Base-by-base conservation (phyloP, 1,140 invertebrate genomes). In the Magallana gigas region DNA sequence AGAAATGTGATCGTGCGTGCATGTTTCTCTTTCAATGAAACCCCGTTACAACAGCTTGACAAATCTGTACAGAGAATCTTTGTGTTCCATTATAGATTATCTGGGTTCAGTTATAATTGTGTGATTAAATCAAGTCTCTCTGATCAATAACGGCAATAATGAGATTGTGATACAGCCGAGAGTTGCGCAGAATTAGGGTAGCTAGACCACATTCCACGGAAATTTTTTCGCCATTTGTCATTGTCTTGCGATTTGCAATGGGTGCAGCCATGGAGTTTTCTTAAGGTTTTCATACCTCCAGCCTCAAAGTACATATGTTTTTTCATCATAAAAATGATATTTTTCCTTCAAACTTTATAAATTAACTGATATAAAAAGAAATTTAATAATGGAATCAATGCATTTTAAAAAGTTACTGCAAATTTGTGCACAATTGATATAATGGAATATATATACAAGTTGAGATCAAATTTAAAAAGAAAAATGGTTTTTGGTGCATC, bases 71-170 rank as follows among this genome's bases (percentile, higher is more conserved):
- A 57, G 81, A 82, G 56, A 82, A 82, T 57, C 16, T 57, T 1
- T 23, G 14, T 83, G 48, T 57, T 57, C 48, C 16, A n/a, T 4
- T 58, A 83, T 57, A 57, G 57, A 83, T 58, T 83, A n/a, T 57
- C 9, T 16, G 57, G 57, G 48, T 83, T 83, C 48, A 83, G 81
- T 83, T 83, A 57, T 83, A 83, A 83, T 83, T 83, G 81, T 83
- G 57, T 83, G 48, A 83, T 57, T n/a, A 58, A 83, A 83, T 83
- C 81, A 83, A 16, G 57, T 57, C 57, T 83, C 18, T 83, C 18
- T 83, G 68, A 76, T 76, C 68, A 76, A 76, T 76, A 76, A 29
- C 23, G 1, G 36, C 36, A 76, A 76, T 76, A 76, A 76, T 29
- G 68, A 76, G 23, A 76, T 29, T 23, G 7, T 11, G 9, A 76